Evolutionary conservation across 2,888 invertebrate genomes (phyloP).

Genomic region (Drosophila ustulata): DNA sequence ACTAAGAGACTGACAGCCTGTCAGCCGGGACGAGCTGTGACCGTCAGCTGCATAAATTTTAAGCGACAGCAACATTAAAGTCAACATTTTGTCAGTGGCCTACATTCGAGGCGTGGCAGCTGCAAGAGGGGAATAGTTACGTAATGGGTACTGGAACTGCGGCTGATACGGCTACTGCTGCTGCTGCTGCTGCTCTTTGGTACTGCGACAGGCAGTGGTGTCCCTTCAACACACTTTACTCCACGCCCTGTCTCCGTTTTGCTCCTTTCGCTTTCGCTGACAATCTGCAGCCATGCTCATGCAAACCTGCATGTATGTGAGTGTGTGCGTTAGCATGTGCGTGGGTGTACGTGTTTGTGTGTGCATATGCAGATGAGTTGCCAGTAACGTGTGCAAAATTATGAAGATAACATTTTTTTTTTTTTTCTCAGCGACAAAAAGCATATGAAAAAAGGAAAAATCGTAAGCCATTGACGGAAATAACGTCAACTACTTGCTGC

Average conservation of each 20-base stretch:
- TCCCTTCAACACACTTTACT: constrained; percentile 47
- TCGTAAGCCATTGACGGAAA: constrained; percentile 23
- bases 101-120: constrained; percentile 55
- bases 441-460: constrained; percentile 13
- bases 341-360: constrained; percentile 23
- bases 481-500: constrained; percentile 15
- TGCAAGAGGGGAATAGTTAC: background rate
- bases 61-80: constrained; percentile 77
- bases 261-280: constrained; percentile 73
- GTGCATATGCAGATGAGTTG: constrained; percentile 70
- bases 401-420: constrained; percentile 72
- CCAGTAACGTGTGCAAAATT: constrained; percentile 75
- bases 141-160: constrained; percentile 18
- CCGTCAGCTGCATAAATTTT: constrained; percentile 80
- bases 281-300: constrained; percentile 56
- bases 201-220: constrained; percentile 16
- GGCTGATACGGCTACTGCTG: constrained; percentile 10
- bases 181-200: background rate
- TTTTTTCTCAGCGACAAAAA: constrained; percentile 29
- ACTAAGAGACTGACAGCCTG: constrained; percentile 35
- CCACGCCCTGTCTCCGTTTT: constrained; percentile 47
- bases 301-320: constrained; percentile 22
- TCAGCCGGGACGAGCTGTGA: constrained; percentile 57
- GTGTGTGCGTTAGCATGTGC: constrained; percentile 28
- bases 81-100: constrained; percentile 80